A percentile compares a stretch with the other conserved stretches of the same genome.
These are phyloP conservation scores for Daktulosphaira vitifoliae DNA, from an alignment of 1,140 invertebrate genomes.

Conservation along the genomic window DNA sequence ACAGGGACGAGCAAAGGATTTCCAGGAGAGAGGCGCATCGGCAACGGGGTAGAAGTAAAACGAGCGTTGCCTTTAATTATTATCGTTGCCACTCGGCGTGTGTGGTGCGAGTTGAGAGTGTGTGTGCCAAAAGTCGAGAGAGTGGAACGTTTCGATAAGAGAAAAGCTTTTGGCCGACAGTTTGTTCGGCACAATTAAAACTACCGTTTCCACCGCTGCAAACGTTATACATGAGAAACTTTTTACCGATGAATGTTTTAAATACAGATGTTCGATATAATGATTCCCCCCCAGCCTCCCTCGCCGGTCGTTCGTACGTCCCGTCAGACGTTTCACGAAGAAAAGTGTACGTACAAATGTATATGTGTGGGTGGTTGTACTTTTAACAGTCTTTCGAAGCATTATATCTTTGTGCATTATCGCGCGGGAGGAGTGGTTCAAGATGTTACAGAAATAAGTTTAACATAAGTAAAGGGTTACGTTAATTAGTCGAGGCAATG, in stretches of 20 bases:
- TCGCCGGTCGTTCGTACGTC: neutral
- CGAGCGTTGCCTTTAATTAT: constrained; percentile 18
- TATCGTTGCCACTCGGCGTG: constrained; percentile 1
- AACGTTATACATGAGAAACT: constrained; percentile 8
- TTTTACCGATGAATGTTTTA: constrained; percentile 23
- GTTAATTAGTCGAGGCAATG: neutral
- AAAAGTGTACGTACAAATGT: no score
- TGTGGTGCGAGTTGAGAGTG: neutral
- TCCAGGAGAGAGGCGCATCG: neutral
- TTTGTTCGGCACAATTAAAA: constrained; percentile 32
- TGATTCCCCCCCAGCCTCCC: neutral
- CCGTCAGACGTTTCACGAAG: neutral
- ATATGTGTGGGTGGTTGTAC: no score
- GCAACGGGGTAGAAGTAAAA: neutral
- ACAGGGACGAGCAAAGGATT: neutral
- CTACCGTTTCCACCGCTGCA: neutral
- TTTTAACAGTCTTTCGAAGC: no score
- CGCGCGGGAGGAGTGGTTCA: neutral
- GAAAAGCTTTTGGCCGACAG: constrained; percentile 29
- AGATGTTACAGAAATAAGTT: constrained; percentile 17
- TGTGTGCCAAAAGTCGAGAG: constrained; percentile 30
- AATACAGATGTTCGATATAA: constrained; percentile 27
- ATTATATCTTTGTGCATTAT: no score
- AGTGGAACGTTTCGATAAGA: constrained; percentile 34
- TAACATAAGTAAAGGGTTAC: neutral